These are phyloP conservation scores for Carollia perspicillata DNA, from an alignment of 2,113 vertebrate species.

Conservation along the genomic window DNA sequence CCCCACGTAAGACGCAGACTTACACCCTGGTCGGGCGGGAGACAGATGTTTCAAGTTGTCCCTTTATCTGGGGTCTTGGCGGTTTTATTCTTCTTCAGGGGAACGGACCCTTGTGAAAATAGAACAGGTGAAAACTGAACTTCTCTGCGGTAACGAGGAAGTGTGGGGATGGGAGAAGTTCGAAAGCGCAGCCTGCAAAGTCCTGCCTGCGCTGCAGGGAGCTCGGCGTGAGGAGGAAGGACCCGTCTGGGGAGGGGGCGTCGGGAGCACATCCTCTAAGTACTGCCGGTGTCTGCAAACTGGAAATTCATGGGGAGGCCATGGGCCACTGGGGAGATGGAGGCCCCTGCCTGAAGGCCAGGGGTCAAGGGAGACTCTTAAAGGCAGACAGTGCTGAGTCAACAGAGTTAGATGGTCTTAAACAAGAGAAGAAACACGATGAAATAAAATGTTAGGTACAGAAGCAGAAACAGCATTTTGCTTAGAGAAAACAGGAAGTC, in stretches of 20 bases:
- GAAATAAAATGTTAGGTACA: background rate
- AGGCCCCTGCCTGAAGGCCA: background rate
- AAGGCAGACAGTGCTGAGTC: background rate
- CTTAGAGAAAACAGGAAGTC: background rate
- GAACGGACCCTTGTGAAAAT: background rate
- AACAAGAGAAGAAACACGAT: background rate
- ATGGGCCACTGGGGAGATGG: background rate
- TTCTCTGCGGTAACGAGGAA: background rate
- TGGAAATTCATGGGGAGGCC: background rate
- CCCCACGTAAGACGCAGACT: background rate
- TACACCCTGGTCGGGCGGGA: background rate
- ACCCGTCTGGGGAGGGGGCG: background rate
- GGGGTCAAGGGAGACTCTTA: background rate
- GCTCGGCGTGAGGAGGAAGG: background rate
- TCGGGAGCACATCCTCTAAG: background rate
- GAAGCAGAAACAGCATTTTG: background rate
- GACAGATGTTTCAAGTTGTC: background rate
- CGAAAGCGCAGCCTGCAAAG: background rate
- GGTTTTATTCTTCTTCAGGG: background rate
- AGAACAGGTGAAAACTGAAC: background rate
- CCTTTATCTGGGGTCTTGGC: background rate
- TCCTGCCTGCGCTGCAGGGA: background rate
- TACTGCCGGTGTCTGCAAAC: background rate
- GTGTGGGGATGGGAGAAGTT: background rate
- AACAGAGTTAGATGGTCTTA: background rate